Base-by-base conservation (phyloP, 2,113 vertebrate species). In the Saguinus midas region DNA sequence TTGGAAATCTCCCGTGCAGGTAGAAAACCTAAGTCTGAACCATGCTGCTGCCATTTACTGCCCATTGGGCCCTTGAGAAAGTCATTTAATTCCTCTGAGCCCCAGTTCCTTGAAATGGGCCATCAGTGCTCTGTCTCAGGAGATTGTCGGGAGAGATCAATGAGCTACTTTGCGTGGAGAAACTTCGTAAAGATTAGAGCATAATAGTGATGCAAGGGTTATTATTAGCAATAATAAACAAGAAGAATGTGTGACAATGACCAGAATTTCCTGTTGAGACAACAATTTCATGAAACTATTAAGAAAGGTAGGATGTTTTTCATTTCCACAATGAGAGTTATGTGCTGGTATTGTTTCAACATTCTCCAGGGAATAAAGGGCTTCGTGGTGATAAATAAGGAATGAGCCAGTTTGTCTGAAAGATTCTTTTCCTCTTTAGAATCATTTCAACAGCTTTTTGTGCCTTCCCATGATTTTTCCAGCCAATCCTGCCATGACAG, bases 201-300 rank as follows among this genome's bases (percentile, higher is more conserved):
- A 20, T 6, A 16, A 79, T 25, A 76, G 68, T 81, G 76, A 94
- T 81, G 72, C 68, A 81, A 79, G 68, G 43, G 84, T 79, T 95
- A 93, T 92, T 87, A 96, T 87, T 94, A 94, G 96, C 96, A 97
- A 96, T 92, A 95, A 97, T 97, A 98, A 97, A 98, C 97, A 97
- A 97, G 88, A 92, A 93, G 95, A 96, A 96, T 97, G 87, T 81
- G 72, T 94, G 91, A 97, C 97, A 98, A 97, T 98, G 96, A 90
- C 90, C 90, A 97, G 97, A 97, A 96, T 96, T 98, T 98, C 97
- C 97, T 98, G 97, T 97, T 97, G 95, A 97, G 97, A 97, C 95
- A 97, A 97, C 90, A 95, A 64, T 68, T 91, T 94, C 83, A 72
- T 25, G 35, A 87, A 88, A 96, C 94, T 58, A 82, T 95, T 93